These are phyloP conservation scores for Pipistrellus pygmaeus DNA, from an alignment of 2,797 vertebrate species.

Conservation along the genomic window DNA sequence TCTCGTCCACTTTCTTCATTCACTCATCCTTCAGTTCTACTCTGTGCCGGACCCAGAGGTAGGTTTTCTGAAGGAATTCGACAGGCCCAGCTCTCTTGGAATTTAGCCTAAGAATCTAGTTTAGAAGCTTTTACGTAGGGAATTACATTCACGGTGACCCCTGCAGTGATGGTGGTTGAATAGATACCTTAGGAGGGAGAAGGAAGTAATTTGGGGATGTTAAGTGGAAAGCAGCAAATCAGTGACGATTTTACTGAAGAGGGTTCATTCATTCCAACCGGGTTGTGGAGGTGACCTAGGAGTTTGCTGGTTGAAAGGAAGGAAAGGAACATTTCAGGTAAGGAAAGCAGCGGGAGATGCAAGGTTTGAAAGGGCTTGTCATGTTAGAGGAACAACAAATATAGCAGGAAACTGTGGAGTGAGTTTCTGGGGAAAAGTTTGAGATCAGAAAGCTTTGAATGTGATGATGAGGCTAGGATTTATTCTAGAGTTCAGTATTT, in stretches of 20 bases:
- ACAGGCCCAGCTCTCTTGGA: neutral
- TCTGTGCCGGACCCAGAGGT: neutral
- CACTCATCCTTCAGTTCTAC: neutral
- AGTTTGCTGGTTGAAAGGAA: constrained; percentile 4
- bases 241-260: constrained; percentile 5
- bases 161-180: neutral
- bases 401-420: neutral
- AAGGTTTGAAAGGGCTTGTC: neutral
- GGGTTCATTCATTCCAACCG: neutral
- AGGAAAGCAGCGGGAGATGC: neutral
- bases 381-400: neutral
- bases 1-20: neutral
- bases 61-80: constrained; percentile 15
- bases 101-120: constrained; percentile 3
- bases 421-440: neutral
- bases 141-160: neutral
- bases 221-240: neutral
- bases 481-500: constrained; percentile 43
- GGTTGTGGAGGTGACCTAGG: neutral
- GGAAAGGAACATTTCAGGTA: neutral
- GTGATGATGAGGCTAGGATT: neutral
- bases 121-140: constrained; percentile 29
- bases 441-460: constrained; percentile 18
- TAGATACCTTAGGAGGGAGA: neutral
- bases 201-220: constrained; percentile 29